These are phyloP conservation scores for Falco berigora DNA, from an alignment of 2,797 vertebrate genomes.

Conservation along the genomic window DNA sequence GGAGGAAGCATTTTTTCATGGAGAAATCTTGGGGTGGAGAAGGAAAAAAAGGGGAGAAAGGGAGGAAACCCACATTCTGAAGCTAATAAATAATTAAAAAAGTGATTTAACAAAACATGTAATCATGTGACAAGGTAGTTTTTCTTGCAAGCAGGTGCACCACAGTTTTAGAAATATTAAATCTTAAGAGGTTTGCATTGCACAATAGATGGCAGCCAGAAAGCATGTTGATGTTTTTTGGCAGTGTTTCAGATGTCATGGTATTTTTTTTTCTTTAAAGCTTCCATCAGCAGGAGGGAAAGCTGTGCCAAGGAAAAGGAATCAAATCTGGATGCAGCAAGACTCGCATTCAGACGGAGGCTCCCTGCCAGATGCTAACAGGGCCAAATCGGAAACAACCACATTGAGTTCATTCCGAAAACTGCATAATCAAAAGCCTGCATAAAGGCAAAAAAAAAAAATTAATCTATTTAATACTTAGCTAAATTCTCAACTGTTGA, in stretches of 20 bases:
- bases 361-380: constrained; percentile 61
- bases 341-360: constrained; percentile 53
- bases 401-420: constrained; percentile 71
- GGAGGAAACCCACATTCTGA: background rate
- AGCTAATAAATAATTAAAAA: constrained; percentile 3
- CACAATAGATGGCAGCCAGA: constrained; percentile 68
- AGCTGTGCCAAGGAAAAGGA: constrained; percentile 70
- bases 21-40: background rate
- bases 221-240: constrained; percentile 68
- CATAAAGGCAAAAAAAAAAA: constrained; percentile 42
- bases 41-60: background rate
- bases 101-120: constrained; percentile 22
- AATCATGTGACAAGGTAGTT: constrained; percentile 46
- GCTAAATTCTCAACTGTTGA: constrained; percentile 67
- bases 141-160: constrained; percentile 71
- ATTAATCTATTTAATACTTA: constrained; percentile 68
- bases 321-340: constrained; percentile 69
- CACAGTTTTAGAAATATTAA: constrained; percentile 47
- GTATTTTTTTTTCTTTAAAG: constrained; percentile 69
- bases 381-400: constrained; percentile 75
- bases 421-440: constrained; percentile 69
- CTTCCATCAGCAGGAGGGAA: constrained; percentile 72
- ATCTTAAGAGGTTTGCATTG: constrained; percentile 66
- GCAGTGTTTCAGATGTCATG: constrained; percentile 70
- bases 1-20: background rate